Base-by-base conservation (phyloP, 2,113 vertebrate genomes). In the Onychostruthus taczanowskii region DNA sequence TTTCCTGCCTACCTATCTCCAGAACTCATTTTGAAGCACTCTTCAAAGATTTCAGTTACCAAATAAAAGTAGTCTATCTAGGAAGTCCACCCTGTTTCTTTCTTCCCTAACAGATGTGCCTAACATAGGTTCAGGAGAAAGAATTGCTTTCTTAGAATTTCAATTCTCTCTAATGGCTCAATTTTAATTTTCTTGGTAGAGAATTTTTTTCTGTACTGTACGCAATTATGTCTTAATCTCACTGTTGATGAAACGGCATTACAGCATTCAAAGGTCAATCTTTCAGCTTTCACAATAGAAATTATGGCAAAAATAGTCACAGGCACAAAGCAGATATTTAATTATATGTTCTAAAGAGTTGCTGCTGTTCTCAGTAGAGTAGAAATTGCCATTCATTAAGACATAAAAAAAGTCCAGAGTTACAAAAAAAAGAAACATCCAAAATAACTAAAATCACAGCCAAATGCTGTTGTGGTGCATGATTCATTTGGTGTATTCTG, bases 201-300 rank as follows among this genome's bases (percentile, higher is more conserved):
- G 9, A 84, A 23, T 64, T 80, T 91, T 82, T 82, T 18, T 44
- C 43, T 47, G 20, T 50, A 49, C 17, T 62, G 2, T 37, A 73
- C 0, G 0, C 18, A 83, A 69, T 76, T 76, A 79, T 43, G 39
- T 63, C 53, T 87, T 73, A 76, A 83, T 75, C 30, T 73, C 33
- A 23, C 27, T 76, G 35, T 44, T 16, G 6, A 76, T 59, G 26
- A 93, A 84, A 84, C 62, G 19, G 30, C 20, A n/a, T 20, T 68
- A 5, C 8, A 75, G 33, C 24, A 82, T 26, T 64, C 50, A 82
- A 81, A 85, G 67, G 78, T 76, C 75, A 91, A 7, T 49, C 53
- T 91, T 88, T 79, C 87, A 87, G 53, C 31, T 94, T 96, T 79
- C 41, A 83, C 41, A 92, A 56, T 30, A 53, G 70, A 85, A 84